These are phyloP conservation scores for Melanotaenia trifasciata DNA, from an alignment of 2,797 vertebrate genomes.

Conservation along the genomic window DNA sequence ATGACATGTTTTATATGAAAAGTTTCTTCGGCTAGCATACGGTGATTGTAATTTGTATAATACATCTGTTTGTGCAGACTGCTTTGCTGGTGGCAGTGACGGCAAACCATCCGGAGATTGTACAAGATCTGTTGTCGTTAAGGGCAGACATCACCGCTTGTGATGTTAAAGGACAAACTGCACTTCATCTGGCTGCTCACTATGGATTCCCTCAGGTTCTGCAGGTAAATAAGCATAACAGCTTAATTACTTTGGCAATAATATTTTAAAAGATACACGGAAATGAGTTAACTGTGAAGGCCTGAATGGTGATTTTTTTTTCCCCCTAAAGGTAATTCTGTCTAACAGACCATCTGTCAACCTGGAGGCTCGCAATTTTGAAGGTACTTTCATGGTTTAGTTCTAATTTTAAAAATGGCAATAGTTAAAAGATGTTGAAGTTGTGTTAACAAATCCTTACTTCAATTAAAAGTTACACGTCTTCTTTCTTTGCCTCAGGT, in stretches of 20 bases:
- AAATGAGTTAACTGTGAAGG: neutral
- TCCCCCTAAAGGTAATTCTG: conserved; percentile 73
- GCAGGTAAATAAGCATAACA: conserved; percentile 76
- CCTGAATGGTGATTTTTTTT: neutral
- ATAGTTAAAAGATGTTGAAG: neutral
- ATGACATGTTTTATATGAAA: neutral
- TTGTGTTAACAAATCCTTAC: neutral
- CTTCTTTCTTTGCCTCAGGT: conserved; percentile 74
- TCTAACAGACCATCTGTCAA: conserved; percentile 71
- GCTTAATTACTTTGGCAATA: neutral
- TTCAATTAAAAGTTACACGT: neutral
- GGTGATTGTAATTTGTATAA: neutral
- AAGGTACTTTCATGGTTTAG: conserved; percentile 80
- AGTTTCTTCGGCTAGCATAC: neutral
- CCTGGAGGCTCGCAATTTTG: conserved; percentile 90
- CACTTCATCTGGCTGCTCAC: conserved; percentile 89
- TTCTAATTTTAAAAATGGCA: neutral
- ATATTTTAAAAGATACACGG: neutral
- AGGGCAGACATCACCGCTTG: conserved; percentile 87
- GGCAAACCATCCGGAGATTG: conserved; percentile 90
- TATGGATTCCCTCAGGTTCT: conserved; percentile 88
- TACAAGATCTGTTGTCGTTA: conserved; percentile 87
- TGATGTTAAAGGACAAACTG: conserved; percentile 89
- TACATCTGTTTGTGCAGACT: conserved; percentile 77
- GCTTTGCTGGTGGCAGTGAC: conserved; percentile 91